phyloP scores from a whole-genome alignment of 2,113 vertebrate genomes.

The Willisornis vidua region DNA sequence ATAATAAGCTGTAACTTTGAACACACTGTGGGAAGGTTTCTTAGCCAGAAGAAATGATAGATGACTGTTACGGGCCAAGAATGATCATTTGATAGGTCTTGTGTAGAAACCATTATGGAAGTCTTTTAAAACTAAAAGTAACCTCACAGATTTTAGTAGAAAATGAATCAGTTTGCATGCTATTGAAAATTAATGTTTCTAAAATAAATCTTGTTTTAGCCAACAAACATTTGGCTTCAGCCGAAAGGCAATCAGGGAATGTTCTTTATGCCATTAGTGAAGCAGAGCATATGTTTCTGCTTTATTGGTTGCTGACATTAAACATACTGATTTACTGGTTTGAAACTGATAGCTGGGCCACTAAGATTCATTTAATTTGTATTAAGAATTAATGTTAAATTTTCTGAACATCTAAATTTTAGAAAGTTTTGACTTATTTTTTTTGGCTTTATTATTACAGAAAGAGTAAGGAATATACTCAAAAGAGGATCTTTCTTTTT shows the following conservation, averaged over 20 bases:
- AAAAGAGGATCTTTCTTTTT: background rate
- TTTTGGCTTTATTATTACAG: background rate
- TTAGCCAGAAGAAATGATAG: slow-evolving; percentile 18
- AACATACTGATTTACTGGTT: slow-evolving; percentile 40
- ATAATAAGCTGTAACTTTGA: slow-evolving; percentile 25
- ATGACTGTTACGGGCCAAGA: background rate
- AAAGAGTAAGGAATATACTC: background rate
- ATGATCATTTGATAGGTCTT: slow-evolving; percentile 22
- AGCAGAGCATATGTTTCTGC: slow-evolving; percentile 61
- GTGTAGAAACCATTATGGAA: slow-evolving; percentile 48
- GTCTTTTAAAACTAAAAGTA: slow-evolving; percentile 49
- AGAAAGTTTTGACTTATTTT: background rate
- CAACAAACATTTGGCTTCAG: slow-evolving; percentile 54
- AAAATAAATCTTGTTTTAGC: slow-evolving; percentile 63
- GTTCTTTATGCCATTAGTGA: slow-evolving; percentile 52
- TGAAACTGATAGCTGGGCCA: background rate
- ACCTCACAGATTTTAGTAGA: slow-evolving; percentile 43
- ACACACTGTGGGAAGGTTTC: slow-evolving; percentile 25
- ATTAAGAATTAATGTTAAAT: slow-evolving; percentile 18
- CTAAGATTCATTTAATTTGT: slow-evolving; percentile 25
- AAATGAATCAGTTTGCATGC: slow-evolving; percentile 52
- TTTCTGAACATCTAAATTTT: slow-evolving; percentile 1
- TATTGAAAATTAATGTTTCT: slow-evolving; percentile 55
- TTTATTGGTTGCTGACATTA: slow-evolving; percentile 47
- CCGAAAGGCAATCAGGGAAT: slow-evolving; percentile 34